phyloP scores from a whole-genome alignment of 1,140 invertebrate species.

The Papilio polyxenes region DNA sequence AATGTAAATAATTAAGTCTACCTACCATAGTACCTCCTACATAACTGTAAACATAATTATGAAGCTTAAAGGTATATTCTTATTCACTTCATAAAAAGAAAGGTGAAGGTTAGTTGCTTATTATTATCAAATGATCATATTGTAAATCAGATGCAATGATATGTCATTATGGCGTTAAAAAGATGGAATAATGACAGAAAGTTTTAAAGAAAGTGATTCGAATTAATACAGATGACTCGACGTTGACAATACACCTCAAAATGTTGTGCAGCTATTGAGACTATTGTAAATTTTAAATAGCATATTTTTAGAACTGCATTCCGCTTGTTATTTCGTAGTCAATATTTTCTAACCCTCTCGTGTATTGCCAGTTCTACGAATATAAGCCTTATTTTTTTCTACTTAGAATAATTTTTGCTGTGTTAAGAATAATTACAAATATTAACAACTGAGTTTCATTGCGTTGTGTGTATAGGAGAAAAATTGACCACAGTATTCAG shows the following conservation, averaged over 20 bases:
- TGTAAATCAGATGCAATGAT: not conserved
- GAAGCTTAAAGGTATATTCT: not conserved
- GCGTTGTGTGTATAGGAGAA: not conserved
- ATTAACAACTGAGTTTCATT: constrained; percentile 15
- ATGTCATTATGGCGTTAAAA: not conserved
- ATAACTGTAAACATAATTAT: not conserved
- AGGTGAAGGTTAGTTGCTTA: not conserved
- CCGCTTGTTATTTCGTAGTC: constrained; percentile 15
- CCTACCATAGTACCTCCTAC: not conserved
- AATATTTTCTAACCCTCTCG: constrained; percentile 13
- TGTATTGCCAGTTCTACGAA: not conserved
- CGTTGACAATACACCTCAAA: constrained; percentile 1
- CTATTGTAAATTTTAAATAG: constrained; percentile 21
- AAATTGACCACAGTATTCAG: constrained; percentile 35
- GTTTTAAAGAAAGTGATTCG: not conserved
- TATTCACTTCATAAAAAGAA: not conserved
- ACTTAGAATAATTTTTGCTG: not conserved
- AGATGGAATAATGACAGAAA: not conserved
- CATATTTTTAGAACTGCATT: constrained; percentile 17
- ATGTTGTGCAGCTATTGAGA: not conserved
- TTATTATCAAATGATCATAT: not conserved
- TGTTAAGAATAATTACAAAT: not conserved
- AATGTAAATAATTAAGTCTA: too few species aligned
- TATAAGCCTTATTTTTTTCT: not conserved
- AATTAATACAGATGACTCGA: constrained; percentile 18